phyloP scores from a whole-genome alignment of 2,113 vertebrate species.

The Laticauda colubrina region DNA sequence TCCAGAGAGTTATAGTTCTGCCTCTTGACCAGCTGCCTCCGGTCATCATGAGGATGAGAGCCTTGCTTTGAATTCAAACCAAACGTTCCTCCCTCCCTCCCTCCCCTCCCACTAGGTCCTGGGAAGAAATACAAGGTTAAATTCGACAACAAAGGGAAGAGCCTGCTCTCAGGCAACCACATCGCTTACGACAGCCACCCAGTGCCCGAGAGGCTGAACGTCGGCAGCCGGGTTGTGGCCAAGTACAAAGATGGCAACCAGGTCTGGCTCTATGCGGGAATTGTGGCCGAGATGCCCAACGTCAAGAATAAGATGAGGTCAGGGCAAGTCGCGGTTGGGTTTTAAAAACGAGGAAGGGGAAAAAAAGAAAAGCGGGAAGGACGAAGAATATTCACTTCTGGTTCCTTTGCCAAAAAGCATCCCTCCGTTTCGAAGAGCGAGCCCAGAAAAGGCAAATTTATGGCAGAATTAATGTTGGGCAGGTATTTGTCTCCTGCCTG shows the following conservation, averaged over 20 bases:
- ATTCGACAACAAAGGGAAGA: slow-evolving; percentile 96
- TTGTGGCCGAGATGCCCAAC: slow-evolving; percentile 95
- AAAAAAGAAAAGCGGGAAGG: not conserved
- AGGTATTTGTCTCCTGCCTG: not conserved
- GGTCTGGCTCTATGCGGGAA: slow-evolving; percentile 96
- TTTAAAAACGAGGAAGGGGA: not conserved
- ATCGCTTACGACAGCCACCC: slow-evolving; percentile 95
- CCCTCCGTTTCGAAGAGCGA: no score
- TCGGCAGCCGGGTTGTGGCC: slow-evolving; percentile 93
- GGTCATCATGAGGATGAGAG: not conserved
- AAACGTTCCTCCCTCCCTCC: rapidly evolving
- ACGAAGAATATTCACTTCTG: not conserved
- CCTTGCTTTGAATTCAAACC: not conserved
- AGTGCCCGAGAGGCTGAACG: slow-evolving; percentile 79
- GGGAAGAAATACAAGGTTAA: slow-evolving; percentile 95
- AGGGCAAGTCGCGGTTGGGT: rapidly evolving
- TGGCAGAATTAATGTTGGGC: not conserved
- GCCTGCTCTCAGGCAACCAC: slow-evolving; percentile 94
- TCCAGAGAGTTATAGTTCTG: not conserved
- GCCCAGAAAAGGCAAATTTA: not conserved
- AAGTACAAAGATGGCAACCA: slow-evolving; percentile 95
- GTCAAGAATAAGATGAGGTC: slow-evolving; percentile 94
- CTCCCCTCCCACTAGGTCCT: slow-evolving; percentile 62
- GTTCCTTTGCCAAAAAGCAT: not conserved
- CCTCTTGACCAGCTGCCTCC: not conserved